Conservation (phyloP, 1,140 invertebrate species). For the Parapsyche elsis region DNA sequence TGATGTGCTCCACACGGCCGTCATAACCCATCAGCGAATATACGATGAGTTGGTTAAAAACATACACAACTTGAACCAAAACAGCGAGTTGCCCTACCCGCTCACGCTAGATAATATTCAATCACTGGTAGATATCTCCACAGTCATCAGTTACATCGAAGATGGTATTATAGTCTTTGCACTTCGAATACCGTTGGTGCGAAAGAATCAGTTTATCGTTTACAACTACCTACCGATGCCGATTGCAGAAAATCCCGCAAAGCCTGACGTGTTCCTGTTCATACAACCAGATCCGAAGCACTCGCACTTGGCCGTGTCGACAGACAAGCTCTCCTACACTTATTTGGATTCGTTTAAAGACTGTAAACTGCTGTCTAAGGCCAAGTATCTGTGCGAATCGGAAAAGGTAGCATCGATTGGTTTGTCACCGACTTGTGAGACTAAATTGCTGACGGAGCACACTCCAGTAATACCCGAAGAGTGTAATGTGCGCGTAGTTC, state of each 20-base stretch:
- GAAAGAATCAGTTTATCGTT: too few relatives aligned
- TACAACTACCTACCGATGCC: too few relatives aligned
- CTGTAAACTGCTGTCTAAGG: neutral
- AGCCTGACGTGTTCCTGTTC: too few relatives aligned
- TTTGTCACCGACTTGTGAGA: neutral
- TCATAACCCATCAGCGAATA: neutral
- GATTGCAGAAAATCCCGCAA: too few relatives aligned
- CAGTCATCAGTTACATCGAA: too few relatives aligned
- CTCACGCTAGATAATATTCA: too few relatives aligned
- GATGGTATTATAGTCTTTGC: too few relatives aligned
- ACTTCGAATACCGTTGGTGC: too few relatives aligned
- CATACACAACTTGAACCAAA: neutral
- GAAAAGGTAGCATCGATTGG: neutral
- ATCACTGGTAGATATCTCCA: too few relatives aligned
- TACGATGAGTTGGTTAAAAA: neutral
- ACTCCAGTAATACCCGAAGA: neutral
- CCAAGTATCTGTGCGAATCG: neutral
- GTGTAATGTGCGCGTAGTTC: neutral
- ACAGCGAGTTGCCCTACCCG: too few relatives aligned
- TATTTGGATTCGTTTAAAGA: neutral
- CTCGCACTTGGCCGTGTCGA: neutral
- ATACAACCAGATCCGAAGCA: neutral
- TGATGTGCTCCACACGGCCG: neutral
- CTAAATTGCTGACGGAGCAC: neutral
- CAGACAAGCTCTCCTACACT: neutral